Evolutionary conservation across 2,888 invertebrate species (phyloP).

Genomic region (Lepidocyrtinus sp.): DNA sequence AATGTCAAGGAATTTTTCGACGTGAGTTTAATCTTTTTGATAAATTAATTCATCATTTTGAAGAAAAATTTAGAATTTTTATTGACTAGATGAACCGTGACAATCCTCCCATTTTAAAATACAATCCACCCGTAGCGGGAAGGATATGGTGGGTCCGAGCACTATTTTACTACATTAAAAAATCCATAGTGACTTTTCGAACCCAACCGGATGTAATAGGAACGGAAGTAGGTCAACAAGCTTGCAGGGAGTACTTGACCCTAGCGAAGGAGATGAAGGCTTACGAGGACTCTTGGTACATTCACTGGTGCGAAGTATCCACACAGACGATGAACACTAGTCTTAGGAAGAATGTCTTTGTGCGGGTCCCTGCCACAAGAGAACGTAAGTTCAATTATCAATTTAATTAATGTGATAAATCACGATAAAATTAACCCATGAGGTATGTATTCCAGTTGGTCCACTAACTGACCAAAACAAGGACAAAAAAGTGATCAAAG

Average conservation of each 20-base stretch:
- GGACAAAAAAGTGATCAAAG: conserved; percentile 70
- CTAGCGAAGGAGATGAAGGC: conserved; percentile 83
- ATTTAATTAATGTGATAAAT: conserved; percentile 2
- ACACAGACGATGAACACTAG: conserved; percentile 79
- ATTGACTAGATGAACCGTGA: conserved; percentile 71
- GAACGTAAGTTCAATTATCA: conserved; percentile 63
- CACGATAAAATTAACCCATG: not conserved
- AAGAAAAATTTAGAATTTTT: not conserved
- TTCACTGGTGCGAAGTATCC: conserved; percentile 80
- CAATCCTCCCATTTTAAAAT: conserved; percentile 80
- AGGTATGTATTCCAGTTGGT: conserved; percentile 64
- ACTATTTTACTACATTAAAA: conserved; percentile 84
- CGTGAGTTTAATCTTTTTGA: conserved; percentile 73
- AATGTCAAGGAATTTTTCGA: conserved; percentile 81
- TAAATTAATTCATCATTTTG: not conserved
- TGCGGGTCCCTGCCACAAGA: conserved; percentile 73
- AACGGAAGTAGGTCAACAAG: conserved; percentile 81
- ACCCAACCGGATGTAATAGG: conserved; percentile 82
- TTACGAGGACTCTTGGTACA: conserved; percentile 83
- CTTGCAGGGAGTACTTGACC: conserved; percentile 84
- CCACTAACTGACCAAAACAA: conserved; percentile 58
- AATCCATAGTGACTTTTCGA: conserved; percentile 85
- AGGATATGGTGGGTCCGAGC: conserved; percentile 89
- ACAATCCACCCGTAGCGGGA: conserved; percentile 87
- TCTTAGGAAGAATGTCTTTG: conserved; percentile 81